Conservation (phyloP, 2,113 vertebrate species). For the Oryzias melastigma region DNA sequence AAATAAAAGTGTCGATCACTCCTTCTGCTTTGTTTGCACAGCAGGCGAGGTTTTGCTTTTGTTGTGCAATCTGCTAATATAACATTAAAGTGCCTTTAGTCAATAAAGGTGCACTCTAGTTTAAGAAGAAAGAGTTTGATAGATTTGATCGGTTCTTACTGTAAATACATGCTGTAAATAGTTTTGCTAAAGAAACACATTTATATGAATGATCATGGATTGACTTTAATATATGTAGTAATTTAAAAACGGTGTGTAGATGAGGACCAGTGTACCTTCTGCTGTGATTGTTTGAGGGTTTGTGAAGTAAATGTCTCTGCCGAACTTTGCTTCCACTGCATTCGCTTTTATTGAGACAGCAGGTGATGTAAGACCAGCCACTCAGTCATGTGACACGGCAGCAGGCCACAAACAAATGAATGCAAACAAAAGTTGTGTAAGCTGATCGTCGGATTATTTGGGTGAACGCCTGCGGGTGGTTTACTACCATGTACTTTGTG, state of each 20-base stretch:
- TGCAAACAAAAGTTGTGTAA: slow-evolving; percentile 7
- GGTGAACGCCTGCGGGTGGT: neutral
- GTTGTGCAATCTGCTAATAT: neutral
- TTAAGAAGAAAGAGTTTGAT: neutral
- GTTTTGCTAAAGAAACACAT: neutral
- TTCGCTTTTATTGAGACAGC: neutral
- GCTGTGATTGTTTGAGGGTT: neutral
- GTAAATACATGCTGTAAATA: no score
- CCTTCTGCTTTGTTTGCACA: slow-evolving; percentile 1
- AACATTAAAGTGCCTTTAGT: neutral
- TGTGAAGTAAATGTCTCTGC: slow-evolving; percentile 17
- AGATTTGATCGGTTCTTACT: no score
- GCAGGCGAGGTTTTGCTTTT: neutral
- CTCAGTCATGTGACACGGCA: neutral
- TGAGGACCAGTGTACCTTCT: neutral
- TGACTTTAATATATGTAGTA: neutral
- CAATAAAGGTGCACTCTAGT: neutral
- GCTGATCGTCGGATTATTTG: neutral
- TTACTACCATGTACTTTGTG: neutral
- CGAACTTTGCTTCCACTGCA: neutral
- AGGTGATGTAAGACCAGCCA: neutral
- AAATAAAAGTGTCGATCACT: slow-evolving; percentile 42
- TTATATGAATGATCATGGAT: no score
- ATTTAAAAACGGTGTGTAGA: neutral
- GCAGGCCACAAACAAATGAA: slow-evolving; percentile 17